Base-by-base conservation (phyloP, 2,797 vertebrate genomes). In the Rhabdophis nuchalis region DNA sequence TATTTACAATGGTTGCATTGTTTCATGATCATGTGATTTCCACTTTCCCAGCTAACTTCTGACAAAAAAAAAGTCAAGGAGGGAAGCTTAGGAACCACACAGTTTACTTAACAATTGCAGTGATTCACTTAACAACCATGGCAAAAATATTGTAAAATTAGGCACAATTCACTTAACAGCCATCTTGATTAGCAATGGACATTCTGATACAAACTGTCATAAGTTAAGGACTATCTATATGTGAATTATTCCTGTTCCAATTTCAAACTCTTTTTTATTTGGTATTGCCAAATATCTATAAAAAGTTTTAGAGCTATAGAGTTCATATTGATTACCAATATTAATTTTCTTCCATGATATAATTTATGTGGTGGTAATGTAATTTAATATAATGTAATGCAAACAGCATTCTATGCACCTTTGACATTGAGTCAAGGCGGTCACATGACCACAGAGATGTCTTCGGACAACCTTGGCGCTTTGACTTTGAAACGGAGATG, bases 251-350 rank as follows among this genome's bases (percentile, higher is more conserved):
- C 60, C 5, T 25, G 16, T 90, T 86, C 57, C 52, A 32, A 61
- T 57, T 90, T 87, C 53, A 27, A 86, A 52, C n/a, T 36, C 4
- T 54, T 86, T 29, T 23, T 94, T 95, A 95, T 96, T 95, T 94
- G 94, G 94, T 52, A 11, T 50, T 14, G 27, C 8, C 54, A 82
- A 82, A 60, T 14, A 85, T 72, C 32, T 29, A 36, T 68, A 12
- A 25, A 27, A 46, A 9, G 46, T 52, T 90, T 87, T 61, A 91
- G 94, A 94, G 85, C 93, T 96, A 85, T 90, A 93, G 86, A 95
- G 92, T 89, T 94, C 89, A 92, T 95, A 95, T 89, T 94, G 94
- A 96, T 95, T 95, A 94, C 92, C 94, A 54, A 91, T 91, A 89
- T 94, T 89, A 95, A 2, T 91, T 91, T 94, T 87, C 41, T 87